Conservation (phyloP, 1,140 invertebrate genomes). For the Frieseomelitta varia region DNA sequence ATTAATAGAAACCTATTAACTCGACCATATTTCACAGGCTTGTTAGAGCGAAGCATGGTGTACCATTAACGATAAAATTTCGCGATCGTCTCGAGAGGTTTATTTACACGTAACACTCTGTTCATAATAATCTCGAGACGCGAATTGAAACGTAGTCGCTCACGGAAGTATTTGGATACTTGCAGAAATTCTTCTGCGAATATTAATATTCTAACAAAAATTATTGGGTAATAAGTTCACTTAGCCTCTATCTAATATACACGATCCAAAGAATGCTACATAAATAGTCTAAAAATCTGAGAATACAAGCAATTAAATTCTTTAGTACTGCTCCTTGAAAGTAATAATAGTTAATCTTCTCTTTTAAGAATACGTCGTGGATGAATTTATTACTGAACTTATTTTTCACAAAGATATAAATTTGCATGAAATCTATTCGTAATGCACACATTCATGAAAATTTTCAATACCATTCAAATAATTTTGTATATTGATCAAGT, state of each 20-base stretch:
- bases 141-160: slow-evolving; percentile 11
- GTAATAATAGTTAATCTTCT: no score
- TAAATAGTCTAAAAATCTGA: no score
- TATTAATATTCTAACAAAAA: no score
- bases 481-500: slow-evolving; percentile 2
- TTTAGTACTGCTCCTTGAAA: no score
- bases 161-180: neutral
- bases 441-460: no score
- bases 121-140: neutral
- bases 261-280: neutral
- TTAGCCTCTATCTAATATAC: no score
- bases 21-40: slow-evolving; percentile 28
- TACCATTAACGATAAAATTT: slow-evolving; percentile 37
- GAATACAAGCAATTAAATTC: no score
- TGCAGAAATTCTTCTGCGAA: neutral
- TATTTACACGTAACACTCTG: neutral
- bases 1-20: slow-evolving; percentile 47
- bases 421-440: no score
- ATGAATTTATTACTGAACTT: no score
- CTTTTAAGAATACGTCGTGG: no score
- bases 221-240: neutral
- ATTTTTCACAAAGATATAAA: no score
- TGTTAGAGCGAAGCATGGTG: slow-evolving; percentile 28
- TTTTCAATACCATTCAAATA: neutral
- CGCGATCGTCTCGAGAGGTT: slow-evolving; percentile 5